phyloP scores from a whole-genome alignment of 2,797 vertebrate genomes.

The Decapterus maruadsi region DNA sequence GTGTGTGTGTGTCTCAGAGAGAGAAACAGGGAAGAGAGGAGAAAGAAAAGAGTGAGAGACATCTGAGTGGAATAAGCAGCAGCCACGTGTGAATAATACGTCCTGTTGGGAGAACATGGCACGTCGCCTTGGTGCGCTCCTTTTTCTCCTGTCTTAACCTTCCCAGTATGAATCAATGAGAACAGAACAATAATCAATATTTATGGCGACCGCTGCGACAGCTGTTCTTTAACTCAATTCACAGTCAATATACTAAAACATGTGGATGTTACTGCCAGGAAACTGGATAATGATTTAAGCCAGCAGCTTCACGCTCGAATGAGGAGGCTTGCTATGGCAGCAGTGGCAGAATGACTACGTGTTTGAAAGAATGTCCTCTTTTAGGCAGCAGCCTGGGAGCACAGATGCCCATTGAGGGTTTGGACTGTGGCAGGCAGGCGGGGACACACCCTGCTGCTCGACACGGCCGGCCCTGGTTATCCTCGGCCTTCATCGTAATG shows the following conservation, averaged over 20 bases:
- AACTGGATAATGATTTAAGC: constrained; percentile 42
- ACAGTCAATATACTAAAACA: constrained; percentile 9
- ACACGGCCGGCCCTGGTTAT: constrained; percentile 72
- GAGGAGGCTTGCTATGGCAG: constrained; percentile 13
- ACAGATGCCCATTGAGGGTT: constrained; percentile 85
- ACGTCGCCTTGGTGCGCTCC: background rate
- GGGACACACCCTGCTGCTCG: constrained; percentile 79
- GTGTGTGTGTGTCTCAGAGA: constrained; percentile 7
- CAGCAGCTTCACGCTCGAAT: constrained; percentile 43
- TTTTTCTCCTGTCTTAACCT: constrained; percentile 20
- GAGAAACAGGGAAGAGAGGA: background rate
- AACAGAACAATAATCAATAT: constrained; percentile 1
- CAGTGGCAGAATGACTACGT: constrained; percentile 35
- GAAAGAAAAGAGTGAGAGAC: constrained; percentile 12
- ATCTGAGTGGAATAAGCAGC: constrained; percentile 31
- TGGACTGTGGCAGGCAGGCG: constrained; percentile 67
- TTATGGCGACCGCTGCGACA: background rate
- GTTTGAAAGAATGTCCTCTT: constrained; percentile 73
- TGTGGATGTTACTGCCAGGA: constrained; percentile 2
- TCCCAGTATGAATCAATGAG: constrained; percentile 22
- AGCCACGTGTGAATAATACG: constrained; percentile 57
- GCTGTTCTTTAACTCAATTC: constrained; percentile 4
- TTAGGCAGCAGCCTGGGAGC: constrained; percentile 71
- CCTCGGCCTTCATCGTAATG: constrained; percentile 54
- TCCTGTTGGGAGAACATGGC: constrained; percentile 30